These are phyloP conservation scores for Cyrtorhinus lividipennis DNA, from an alignment of 1,140 invertebrate genomes.

Conservation along the genomic window DNA sequence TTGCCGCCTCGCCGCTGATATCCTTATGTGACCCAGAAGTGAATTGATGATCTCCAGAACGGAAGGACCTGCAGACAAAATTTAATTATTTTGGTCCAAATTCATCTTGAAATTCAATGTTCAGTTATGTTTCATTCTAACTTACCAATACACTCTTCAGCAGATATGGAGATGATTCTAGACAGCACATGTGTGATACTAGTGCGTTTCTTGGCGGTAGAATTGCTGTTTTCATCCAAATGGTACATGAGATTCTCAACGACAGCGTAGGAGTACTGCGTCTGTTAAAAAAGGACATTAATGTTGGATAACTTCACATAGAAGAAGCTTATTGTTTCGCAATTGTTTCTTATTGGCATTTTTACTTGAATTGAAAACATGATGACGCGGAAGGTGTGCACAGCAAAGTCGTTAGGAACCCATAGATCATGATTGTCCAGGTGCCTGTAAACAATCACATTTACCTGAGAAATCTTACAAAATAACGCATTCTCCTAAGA, in stretches of 20 bases:
- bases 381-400: conserved; percentile 89
- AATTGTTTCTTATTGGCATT: too few species aligned
- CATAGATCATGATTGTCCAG: conserved; percentile 90
- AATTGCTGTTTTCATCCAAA: conserved; percentile 66
- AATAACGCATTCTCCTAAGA: too few species aligned
- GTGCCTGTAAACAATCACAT: conserved; percentile 51
- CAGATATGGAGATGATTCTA: conserved; percentile 92
- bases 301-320: too few species aligned
- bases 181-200: conserved; percentile 88
- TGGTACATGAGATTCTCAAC: conserved; percentile 90
- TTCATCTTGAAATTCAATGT: too few species aligned
- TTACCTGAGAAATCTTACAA: too few species aligned
- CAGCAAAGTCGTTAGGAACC: too few species aligned
- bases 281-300: conserved; percentile 50
- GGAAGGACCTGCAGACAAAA: conserved; percentile 53
- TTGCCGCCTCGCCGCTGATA: conserved; percentile 54
- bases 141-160: conserved; percentile 81
- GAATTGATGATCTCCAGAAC: conserved; percentile 97
- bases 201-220: conserved; percentile 68
- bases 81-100: too few species aligned
- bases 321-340: too few species aligned
- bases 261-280: conserved; percentile 93
- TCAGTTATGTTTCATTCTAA: too few species aligned
- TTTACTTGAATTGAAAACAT: conserved; percentile 80
- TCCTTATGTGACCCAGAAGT: conserved; percentile 73